Percentiles rank a stretch among this genome's conserved stretches.
phyloP scores from a whole-genome alignment of 2,888 invertebrate genomes.

The Amphipyra tragopoginis region DNA sequence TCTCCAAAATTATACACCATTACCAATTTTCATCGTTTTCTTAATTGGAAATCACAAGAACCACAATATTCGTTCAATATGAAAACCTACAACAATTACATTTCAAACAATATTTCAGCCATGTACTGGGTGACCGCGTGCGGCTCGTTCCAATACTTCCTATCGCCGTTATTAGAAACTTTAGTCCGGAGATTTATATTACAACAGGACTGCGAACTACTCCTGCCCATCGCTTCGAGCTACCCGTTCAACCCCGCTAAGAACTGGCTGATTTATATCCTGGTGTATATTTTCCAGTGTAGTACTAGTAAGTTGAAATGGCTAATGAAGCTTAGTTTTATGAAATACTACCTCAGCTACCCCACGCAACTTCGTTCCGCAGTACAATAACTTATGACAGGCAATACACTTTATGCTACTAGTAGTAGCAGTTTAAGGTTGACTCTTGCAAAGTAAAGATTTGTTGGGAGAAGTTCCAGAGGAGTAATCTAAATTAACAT shows the following conservation, averaged over 20 bases:
- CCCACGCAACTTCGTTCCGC: conserved; percentile 3
- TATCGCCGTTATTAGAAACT: conserved; percentile 59
- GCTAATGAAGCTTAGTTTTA: conserved; percentile 18
- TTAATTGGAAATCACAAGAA: no score
- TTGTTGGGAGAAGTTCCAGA: no score
- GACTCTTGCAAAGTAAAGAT: no score
- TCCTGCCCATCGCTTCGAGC: conserved; percentile 52
- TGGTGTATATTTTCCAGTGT: conserved; percentile 54
- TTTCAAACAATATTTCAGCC: conserved; percentile 46
- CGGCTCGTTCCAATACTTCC: conserved; percentile 53
- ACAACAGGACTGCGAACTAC: conserved; percentile 49
- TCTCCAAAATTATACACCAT: no score
- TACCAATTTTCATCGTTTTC: no score
- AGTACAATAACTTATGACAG: background rate
- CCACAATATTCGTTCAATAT: no score
- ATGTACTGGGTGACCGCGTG: conserved; percentile 43
- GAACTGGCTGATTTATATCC: conserved; percentile 58
- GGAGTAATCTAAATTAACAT: no score
- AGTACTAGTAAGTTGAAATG: conserved; percentile 57
- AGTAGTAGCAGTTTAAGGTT: no score
- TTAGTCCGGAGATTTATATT: conserved; percentile 57
- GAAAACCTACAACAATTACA: background rate
- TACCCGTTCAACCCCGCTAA: conserved; percentile 59
- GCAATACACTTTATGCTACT: background rate
- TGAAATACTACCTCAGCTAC: conserved; percentile 8